phyloP scores from a whole-genome alignment of 1,140 invertebrate genomes.

The Eriocheir sinensis region DNA sequence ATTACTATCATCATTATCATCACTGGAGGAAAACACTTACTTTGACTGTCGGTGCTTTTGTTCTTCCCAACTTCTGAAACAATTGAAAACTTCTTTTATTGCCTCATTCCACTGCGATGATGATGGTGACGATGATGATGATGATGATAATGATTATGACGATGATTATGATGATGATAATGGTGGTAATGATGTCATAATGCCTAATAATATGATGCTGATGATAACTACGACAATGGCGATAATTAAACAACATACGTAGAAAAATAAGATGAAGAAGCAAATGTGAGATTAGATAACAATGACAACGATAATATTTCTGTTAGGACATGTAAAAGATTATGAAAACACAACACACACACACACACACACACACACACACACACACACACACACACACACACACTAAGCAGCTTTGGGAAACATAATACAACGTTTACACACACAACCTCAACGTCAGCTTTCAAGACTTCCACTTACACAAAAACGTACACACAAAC shows the following conservation, averaged over 20 bases:
- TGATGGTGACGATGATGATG: background rate
- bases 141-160: background rate
- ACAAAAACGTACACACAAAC: too few relatives aligned
- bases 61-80: slow-evolving; percentile 70
- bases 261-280: too few relatives aligned
- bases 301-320: too few relatives aligned
- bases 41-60: slow-evolving; percentile 68
- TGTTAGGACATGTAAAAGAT: too few relatives aligned
- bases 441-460: background rate
- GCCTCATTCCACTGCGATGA: background rate
- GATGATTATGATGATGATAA: background rate
- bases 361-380: background rate
- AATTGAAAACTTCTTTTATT: background rate
- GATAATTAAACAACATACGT: too few relatives aligned
- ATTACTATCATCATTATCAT: background rate
- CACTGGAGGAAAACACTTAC: slow-evolving; percentile 35
- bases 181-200: background rate
- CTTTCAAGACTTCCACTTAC: too few relatives aligned
- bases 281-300: too few relatives aligned
- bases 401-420: background rate
- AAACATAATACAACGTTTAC: background rate
- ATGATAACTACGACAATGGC: too few relatives aligned
- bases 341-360: background rate
- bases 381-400: background rate
- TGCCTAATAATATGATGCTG: too few relatives aligned